Base-by-base conservation (phyloP, 2,888 invertebrate genomes). In the Nymphalis c-album region DNA sequence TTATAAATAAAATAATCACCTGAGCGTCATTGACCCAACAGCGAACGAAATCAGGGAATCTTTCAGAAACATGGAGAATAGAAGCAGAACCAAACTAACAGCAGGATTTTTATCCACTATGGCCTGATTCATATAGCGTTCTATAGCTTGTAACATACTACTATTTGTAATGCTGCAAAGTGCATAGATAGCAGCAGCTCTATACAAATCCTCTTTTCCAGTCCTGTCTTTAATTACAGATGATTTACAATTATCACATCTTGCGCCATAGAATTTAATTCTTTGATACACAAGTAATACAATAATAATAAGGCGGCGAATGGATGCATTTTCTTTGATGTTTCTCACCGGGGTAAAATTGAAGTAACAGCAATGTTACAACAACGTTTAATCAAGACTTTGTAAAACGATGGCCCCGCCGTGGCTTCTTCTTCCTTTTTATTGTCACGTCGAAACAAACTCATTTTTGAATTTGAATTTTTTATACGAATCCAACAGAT, bases 11-110 rank as follows among this genome's bases (percentile, higher is more conserved):
- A n/a, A n/a, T 22, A 22, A 22, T 97, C 89, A 99, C 99, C 88
- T 99, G 98, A 0, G 98, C 98, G 88, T 99, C 99, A 86, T 98
- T 98, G 0, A 98, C 98, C 98, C 99, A 99, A 74, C 99, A 94
- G 77, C 98, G 96, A 0, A 98, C 97, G 8, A 99, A 95, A 81
- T 99, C 99, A 1, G 96, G 95, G 35, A 97, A 97, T 22, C 95
- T 94, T 17, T 95, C 94, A 18, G 93, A 89, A 77, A 97, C 87
- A 80, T 97, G 96, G 53, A 96, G 83, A 1, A 98, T 96, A 68
- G 98, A 98, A 0, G 98, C 98, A 45, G 99, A 93, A 7, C 99
- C 98, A 8, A 98, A 64, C 98, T 97, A 0, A 99, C 98, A 1
- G 97, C 96, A 1, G 97, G 95, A 77, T 97, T 97, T 77, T 97